These are phyloP conservation scores for Jaculus jaculus DNA, from an alignment of 2,113 vertebrate genomes.

Conservation along the genomic window DNA sequence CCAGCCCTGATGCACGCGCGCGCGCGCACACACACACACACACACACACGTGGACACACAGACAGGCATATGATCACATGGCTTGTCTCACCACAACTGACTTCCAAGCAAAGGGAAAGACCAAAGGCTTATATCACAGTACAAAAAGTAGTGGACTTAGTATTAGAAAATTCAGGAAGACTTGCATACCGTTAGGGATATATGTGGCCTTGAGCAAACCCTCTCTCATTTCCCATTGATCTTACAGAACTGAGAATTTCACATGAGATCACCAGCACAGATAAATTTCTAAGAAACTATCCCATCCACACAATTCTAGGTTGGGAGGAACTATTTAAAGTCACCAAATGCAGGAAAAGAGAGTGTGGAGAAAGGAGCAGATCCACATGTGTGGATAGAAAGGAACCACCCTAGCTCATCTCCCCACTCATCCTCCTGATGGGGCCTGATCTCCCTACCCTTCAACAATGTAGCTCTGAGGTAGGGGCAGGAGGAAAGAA, in stretches of 20 bases:
- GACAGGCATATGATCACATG: not conserved
- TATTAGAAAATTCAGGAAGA: not conserved
- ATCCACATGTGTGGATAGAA: not conserved
- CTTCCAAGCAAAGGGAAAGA: not conserved
- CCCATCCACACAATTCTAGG: not conserved
- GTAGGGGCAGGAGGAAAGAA: not conserved
- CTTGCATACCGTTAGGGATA: not conserved
- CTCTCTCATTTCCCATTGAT: not conserved
- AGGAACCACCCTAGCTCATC: accelerated
- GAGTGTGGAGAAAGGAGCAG: no score
- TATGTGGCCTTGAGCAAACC: not conserved
- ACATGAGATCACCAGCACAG: not conserved
- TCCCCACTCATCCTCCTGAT: not conserved
- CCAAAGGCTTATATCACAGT: not conserved
- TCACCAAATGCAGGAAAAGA: not conserved
- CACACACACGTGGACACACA: not conserved
- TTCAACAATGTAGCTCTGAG: not conserved
- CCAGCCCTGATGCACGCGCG: no score
- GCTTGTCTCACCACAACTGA: not conserved
- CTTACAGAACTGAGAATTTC: not conserved
- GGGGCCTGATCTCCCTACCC: not conserved
- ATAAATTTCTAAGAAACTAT: not conserved
- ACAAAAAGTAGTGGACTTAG: not conserved
- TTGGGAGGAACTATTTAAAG: slow-evolving; percentile 21
- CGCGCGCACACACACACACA: not conserved